These are phyloP conservation scores for Leguminivora glycinivorella DNA, from an alignment of 1,140 invertebrate species.

Conservation along the genomic window DNA sequence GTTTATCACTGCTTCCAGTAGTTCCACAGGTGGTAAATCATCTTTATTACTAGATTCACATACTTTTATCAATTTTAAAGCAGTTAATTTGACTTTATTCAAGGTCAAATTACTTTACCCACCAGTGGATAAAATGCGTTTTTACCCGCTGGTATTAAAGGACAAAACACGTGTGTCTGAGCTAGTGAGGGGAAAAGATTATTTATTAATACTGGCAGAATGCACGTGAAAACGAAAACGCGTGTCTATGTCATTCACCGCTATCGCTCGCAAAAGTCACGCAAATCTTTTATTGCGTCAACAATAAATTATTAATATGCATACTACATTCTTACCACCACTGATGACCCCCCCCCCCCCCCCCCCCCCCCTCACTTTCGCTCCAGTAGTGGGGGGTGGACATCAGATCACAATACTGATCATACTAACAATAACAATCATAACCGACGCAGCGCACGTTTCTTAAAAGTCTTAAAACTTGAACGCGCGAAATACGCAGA, in stretches of 20 bases:
- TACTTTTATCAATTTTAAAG: too few relatives aligned
- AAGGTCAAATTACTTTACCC: too few relatives aligned
- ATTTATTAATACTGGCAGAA: too few relatives aligned
- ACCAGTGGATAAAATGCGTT: too few relatives aligned
- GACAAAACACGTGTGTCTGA: too few relatives aligned
- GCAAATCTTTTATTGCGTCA: not conserved
- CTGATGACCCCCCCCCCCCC: not conserved
- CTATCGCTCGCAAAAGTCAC: constrained; percentile 2
- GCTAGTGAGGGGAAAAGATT: too few relatives aligned
- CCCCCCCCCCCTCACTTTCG: constrained; percentile 11
- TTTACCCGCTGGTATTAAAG: too few relatives aligned
- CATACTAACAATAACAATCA: not conserved
- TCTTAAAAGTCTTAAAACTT: not conserved
- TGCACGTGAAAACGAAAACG: not conserved
- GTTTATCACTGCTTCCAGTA: too few relatives aligned
- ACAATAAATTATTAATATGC: constrained; percentile 14
- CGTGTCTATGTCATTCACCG: constrained; percentile 2
- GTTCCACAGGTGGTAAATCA: too few relatives aligned
- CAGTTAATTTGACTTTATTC: too few relatives aligned
- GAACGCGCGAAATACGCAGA: not conserved
- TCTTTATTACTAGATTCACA: too few relatives aligned
- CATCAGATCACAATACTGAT: constrained; percentile 1
- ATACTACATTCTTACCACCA: not conserved
- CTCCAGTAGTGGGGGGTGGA: not conserved
- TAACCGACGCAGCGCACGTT: not conserved